These are phyloP conservation scores for Bursaphelenchus okinawaensis DNA, from an alignment of 2,888 invertebrate species.

Conservation along the genomic window DNA sequence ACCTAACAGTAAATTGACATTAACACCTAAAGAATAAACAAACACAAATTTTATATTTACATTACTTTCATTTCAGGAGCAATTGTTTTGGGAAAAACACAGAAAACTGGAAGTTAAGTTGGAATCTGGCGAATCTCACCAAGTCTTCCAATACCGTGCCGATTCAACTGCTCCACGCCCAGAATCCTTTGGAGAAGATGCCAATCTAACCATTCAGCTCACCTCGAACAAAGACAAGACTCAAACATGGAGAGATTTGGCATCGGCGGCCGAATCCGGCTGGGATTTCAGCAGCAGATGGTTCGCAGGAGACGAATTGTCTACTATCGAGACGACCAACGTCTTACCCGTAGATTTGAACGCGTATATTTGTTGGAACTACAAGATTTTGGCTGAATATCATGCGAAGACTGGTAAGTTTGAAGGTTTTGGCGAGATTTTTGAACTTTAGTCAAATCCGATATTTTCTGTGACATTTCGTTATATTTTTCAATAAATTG, in stretches of 20 bases:
- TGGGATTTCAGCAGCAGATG: slow-evolving; percentile 92
- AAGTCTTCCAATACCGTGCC: slow-evolving; percentile 67
- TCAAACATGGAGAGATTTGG: slow-evolving; percentile 70
- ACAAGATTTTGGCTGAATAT: slow-evolving; percentile 65
- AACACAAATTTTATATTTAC: background rate
- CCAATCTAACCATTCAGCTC: slow-evolving; percentile 21
- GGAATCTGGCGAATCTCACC: slow-evolving; percentile 65
- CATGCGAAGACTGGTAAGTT: slow-evolving; percentile 24
- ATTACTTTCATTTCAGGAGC: slow-evolving; percentile 59
- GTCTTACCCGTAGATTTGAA: slow-evolving; percentile 79
- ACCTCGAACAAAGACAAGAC: slow-evolving; percentile 20
- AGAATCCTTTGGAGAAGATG: slow-evolving; percentile 71
- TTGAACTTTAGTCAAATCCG: slow-evolving; percentile 3
- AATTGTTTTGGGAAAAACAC: slow-evolving; percentile 76
- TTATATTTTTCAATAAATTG: no score
- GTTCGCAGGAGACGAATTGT: slow-evolving; percentile 71
- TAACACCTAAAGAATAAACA: no score
- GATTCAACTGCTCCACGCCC: slow-evolving; percentile 62
- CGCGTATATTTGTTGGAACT: slow-evolving; percentile 70
- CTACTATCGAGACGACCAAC: slow-evolving; percentile 66
- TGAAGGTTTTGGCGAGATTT: slow-evolving; percentile 1
- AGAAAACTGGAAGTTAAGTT: slow-evolving; percentile 54
- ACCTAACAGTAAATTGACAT: no score
- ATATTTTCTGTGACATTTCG: slow-evolving; percentile 58
- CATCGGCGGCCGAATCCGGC: slow-evolving; percentile 85